Evolutionary conservation across 2,113 vertebrate species (phyloP).

Genomic region (Psilopogon haemacephalus): DNA sequence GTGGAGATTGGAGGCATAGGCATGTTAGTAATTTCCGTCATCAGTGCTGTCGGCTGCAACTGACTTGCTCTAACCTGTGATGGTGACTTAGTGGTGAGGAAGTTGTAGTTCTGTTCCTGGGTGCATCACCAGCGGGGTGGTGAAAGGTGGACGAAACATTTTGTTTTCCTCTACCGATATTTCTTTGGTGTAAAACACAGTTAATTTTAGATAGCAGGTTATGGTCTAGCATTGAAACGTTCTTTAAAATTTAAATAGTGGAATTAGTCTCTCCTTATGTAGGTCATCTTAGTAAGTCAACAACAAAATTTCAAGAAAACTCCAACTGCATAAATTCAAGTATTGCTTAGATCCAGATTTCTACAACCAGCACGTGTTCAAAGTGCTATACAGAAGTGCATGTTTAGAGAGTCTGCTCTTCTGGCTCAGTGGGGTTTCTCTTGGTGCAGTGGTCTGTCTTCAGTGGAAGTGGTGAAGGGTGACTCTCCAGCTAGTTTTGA

Average conservation of each 20-base stretch:
- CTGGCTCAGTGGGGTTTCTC: not conserved
- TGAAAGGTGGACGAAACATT: not conserved
- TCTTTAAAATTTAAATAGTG: not conserved
- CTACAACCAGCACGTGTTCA: accelerated
- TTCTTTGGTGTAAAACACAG: not conserved
- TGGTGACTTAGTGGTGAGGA: not conserved
- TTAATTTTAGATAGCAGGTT: not conserved
- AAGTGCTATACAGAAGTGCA: not conserved
- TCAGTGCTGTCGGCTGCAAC: not conserved
- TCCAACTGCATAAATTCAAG: not conserved
- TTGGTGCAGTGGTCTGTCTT: accelerated
- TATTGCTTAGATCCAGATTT: not conserved
- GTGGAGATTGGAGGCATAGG: not conserved
- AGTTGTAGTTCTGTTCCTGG: not conserved
- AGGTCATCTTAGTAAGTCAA: not conserved
- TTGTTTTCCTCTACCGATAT: not conserved
- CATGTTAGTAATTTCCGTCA: not conserved
- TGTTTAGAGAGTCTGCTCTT: not conserved
- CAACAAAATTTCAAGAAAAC: not conserved
- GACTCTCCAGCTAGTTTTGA: not conserved
- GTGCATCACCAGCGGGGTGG: not conserved
- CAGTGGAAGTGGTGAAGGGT: not conserved
- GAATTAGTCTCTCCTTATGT: not conserved
- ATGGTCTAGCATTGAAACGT: not conserved
- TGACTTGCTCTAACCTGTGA: accelerated